Base-by-base conservation (phyloP, 2,797 vertebrate species). In the Antrozous pallidus region DNA sequence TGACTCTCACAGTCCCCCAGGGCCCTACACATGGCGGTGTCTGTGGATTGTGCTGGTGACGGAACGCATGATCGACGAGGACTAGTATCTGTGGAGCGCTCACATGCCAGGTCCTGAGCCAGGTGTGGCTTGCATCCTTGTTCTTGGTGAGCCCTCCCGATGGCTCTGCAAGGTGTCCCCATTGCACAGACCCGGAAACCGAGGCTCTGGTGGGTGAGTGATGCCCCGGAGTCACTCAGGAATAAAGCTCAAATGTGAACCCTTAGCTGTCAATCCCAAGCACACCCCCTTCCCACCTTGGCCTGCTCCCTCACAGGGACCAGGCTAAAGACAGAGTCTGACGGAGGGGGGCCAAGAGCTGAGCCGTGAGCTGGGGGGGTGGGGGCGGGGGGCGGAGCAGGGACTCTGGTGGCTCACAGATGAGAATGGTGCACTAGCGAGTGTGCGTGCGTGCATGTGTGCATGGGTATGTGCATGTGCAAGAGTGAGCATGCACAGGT, bases 91-190 rank as follows among this genome's bases (percentile, higher is more conserved):
- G 2, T 38, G 2, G 6, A 17, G 61, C 1, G 8, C 22, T 58
- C n/a, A 0, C 0, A 3, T 2, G 47, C 18, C 12, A 20, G 69
- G 33, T 31, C 73, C 54, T 10, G 33, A 51, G 14, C 0, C 2
- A 58, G 8, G 16, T 31, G 10, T 6, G 2, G 3, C 31, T 51
- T 6, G 36, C 24, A 42, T 13, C 18, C 69, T 45, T 88, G 51
- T 58, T 67, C 33, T 87, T 75, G 4, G 54, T 49, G 65, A 14
- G 24, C 8, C 8, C n/a, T 56, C 28, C 4, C 8, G 13, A 7
- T 5, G 49, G n/a, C 2, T 10, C 16, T 36, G 4, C 0, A 7
- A 26, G 38, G 18, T 28, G 11, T 61, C 38, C 40, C 11, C 10
- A 20, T 56, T 84, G 78, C 54, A 61, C 65, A 74, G 31, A 45